Evolutionary conservation across 1,140 invertebrate species (phyloP).

Genomic region (Drosophila sucinea): DNA sequence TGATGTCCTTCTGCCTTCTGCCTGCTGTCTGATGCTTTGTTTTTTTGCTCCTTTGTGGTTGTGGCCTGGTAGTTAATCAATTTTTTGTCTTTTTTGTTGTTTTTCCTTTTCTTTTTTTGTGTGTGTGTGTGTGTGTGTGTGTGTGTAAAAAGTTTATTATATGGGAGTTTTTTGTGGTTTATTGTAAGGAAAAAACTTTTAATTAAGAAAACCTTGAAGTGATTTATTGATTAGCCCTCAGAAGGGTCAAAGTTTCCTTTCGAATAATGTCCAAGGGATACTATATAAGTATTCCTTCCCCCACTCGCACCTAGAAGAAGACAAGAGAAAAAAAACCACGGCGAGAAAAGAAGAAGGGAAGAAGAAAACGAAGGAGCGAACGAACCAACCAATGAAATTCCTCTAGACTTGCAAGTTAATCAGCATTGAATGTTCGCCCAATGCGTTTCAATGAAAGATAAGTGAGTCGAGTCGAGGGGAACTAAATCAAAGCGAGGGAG

Average conservation of each 20-base stretch:
- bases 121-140: conserved; percentile 2
- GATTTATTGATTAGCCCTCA: conserved; percentile 81
- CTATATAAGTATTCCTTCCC: neutral
- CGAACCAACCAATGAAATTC: conserved; percentile 44
- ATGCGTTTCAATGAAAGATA: conserved; percentile 59
- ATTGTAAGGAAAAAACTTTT: conserved; percentile 73
- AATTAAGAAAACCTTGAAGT: conserved; percentile 83
- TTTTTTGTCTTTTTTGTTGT: conserved; percentile 60
- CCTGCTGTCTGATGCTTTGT: conserved; percentile 24
- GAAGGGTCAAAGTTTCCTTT: conserved; percentile 52
- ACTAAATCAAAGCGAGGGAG: conserved; percentile 36
- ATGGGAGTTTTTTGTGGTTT: conserved; percentile 61
- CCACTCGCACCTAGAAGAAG: neutral
- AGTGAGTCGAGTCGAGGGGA: conserved; percentile 26
- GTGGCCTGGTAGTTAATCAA: conserved; percentile 71
- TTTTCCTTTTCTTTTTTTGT: conserved; percentile 9
- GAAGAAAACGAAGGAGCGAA: conserved; percentile 6
- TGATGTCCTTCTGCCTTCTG: conserved; percentile 13
- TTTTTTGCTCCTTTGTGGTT: conserved; percentile 64
- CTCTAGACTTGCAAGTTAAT: conserved; percentile 53
- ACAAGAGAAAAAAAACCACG: conserved; percentile 1
- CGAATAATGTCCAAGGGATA: neutral
- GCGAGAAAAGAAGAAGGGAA: neutral
- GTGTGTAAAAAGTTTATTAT: conserved; percentile 51
- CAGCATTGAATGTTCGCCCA: conserved; percentile 42